These are phyloP conservation scores for Lydus trimaculatus DNA, from an alignment of 2,888 invertebrate genomes.

Conservation along the genomic window DNA sequence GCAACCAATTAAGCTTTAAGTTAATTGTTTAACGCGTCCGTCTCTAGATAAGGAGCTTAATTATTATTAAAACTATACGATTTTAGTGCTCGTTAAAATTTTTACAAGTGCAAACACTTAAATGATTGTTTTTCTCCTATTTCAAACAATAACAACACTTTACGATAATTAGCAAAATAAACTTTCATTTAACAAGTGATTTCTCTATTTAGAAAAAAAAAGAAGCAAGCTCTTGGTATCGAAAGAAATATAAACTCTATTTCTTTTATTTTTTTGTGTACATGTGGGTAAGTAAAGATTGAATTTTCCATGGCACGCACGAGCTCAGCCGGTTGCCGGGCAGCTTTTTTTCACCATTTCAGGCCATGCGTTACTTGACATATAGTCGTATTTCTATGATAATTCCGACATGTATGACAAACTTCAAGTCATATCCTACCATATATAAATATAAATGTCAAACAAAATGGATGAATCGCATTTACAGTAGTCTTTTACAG, in stretches of 20 bases:
- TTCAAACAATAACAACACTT: not conserved
- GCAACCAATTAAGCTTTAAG: conserved; percentile 21
- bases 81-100: not conserved
- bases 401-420: conserved; percentile 49
- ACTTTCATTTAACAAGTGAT: not conserved
- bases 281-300: conserved; percentile 10
- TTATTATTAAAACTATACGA: not conserved
- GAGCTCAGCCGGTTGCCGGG: conserved; percentile 42
- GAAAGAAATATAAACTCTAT: not conserved
- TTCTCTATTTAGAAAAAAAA: not conserved
- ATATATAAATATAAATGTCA: conserved; percentile 42
- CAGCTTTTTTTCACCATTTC: conserved; percentile 36
- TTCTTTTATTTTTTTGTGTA: conserved; percentile 9
- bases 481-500: conserved; percentile 34
- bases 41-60: conserved; percentile 17
- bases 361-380: conserved; percentile 38
- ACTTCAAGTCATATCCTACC: conserved; percentile 40
- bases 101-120: not conserved
- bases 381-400: conserved; percentile 46
- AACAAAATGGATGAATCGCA: conserved; percentile 34
- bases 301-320: conserved; percentile 45
- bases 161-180: conserved; percentile 13
- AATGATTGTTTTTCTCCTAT: not conserved
- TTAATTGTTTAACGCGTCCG: conserved; percentile 24
- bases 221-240: not conserved